Evolutionary conservation across 1,140 invertebrate species (phyloP).

Genomic region (Papilio xuthus): DNA sequence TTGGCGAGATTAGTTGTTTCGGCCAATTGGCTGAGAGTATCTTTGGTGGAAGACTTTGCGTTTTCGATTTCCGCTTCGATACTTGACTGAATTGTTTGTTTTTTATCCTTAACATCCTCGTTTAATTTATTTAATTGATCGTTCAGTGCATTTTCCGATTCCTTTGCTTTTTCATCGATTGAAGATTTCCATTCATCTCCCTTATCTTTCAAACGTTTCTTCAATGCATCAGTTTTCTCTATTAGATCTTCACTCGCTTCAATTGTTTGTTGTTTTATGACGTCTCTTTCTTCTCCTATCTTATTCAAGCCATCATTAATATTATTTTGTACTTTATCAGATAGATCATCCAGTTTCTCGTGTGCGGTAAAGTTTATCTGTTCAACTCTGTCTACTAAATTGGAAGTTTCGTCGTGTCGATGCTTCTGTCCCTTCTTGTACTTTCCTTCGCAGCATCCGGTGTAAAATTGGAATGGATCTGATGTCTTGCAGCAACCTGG

Average conservation of each 20-base stretch:
- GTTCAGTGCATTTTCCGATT: constrained; percentile 48
- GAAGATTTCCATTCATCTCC: constrained; percentile 54
- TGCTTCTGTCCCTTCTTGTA: constrained; percentile 69
- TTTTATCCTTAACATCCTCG: constrained; percentile 52
- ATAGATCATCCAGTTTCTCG: constrained; percentile 63
- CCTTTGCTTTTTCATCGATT: constrained; percentile 50
- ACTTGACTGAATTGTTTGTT: constrained; percentile 51
- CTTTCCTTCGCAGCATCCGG: constrained; percentile 67
- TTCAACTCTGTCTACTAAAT: constrained; percentile 68
- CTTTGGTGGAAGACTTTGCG: constrained; percentile 55
- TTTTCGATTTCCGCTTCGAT: constrained; percentile 56
- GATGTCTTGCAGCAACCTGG: constrained; percentile 53
- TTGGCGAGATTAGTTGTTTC: constrained; percentile 50
- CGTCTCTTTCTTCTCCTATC: constrained; percentile 63
- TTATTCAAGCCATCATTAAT: constrained; percentile 60
- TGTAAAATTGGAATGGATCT: constrained; percentile 70
- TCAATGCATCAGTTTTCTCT: constrained; percentile 55
- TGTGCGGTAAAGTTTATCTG: constrained; percentile 66
- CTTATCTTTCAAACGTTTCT: constrained; percentile 59
- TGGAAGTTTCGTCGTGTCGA: constrained; percentile 74
- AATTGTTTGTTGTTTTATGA: constrained; percentile 57
- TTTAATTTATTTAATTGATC: constrained; percentile 52
- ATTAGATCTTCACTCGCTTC: constrained; percentile 59
- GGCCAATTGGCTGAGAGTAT: constrained; percentile 51
- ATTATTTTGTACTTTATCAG: constrained; percentile 55